These are phyloP conservation scores for Sylvietta virens DNA, from an alignment of 2,113 vertebrate species.

Conservation along the genomic window DNA sequence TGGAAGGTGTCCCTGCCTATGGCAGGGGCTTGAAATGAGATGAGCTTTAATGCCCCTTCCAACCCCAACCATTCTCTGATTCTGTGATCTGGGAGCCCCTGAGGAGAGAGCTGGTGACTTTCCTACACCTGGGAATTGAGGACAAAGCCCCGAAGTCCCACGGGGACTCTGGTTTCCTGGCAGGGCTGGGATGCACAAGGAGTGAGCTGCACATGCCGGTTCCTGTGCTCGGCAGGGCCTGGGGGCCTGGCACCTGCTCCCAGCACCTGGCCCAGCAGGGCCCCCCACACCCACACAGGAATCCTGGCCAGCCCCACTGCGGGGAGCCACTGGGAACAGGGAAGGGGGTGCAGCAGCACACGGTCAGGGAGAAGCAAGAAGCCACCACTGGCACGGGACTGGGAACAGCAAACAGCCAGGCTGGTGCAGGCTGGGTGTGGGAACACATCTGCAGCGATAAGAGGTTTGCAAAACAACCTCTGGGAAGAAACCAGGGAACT, in stretches of 20 bases:
- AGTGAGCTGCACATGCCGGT: neutral
- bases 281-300: neutral
- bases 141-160: neutral
- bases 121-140: neutral
- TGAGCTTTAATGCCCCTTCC: neutral
- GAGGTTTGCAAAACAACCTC: neutral
- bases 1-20: neutral
- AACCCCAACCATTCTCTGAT: neutral
- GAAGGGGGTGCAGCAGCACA: neutral
- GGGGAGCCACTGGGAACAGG: accelerated
- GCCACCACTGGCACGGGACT: neutral
- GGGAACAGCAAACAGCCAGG: neutral
- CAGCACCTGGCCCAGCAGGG: neutral
- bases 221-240: neutral
- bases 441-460: neutral
- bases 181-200: neutral
- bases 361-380: accelerated
- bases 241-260: neutral
- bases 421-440: neutral
- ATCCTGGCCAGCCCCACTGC: accelerated
- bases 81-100: neutral
- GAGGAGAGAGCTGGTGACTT: neutral
- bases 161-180: neutral
- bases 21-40: accelerated
- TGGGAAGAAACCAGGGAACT: neutral